Base-by-base conservation (phyloP, 2,113 vertebrate genomes). In the Catharus minimus region DNA sequence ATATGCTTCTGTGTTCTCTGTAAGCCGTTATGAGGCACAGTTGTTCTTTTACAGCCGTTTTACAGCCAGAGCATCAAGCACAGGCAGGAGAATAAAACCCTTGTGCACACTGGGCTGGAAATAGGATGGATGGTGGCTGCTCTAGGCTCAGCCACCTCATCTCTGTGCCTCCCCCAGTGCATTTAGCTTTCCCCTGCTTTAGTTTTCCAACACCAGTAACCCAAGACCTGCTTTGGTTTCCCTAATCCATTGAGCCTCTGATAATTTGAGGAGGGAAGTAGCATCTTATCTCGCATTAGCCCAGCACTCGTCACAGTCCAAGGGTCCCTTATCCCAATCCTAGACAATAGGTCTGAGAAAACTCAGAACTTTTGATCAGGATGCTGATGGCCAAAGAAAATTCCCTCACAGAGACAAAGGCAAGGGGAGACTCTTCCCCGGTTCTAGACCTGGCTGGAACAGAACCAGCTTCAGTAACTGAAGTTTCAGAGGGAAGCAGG, bases 1-100 rank as follows among this genome's bases (percentile, higher is more conserved):
- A 94, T 92, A 94, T 87, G 90, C 56, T 76, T 78, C 90, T 83
- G 64, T 65, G 64, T 56, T 92, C 61, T 71, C 94, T 82, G 12
- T 62, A 88, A 82, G 91, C 72, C 1, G 0, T 81, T 83, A 85
- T 3, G 32, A 69, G 36, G 76, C 80, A 77, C 56, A 67, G 33
- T 92, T 94, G 80, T 69, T 93, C 44, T 66, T 86, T 89, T 88
- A 94, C 76, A 77, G 67, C 69, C n/a, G 1, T 79, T 94, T 94
- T 76, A 88, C 75, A 83, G 79, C 44, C 90, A 69, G 27, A 82
- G 20, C 49, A 47, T 57, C 61, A 62, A 93, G 80, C 30, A 26
- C 33, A 77, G 38, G 57, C 53, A 7, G 53, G 69, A 47, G 44
- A 90, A 88, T 82, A 94, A 94, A 81, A 65, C 15, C 33, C 23